Evolutionary conservation across 2,113 vertebrate species (phyloP), one percentile per base, ranked within the genome.

Genomic region (Hippopotamus amphibius): DNA sequence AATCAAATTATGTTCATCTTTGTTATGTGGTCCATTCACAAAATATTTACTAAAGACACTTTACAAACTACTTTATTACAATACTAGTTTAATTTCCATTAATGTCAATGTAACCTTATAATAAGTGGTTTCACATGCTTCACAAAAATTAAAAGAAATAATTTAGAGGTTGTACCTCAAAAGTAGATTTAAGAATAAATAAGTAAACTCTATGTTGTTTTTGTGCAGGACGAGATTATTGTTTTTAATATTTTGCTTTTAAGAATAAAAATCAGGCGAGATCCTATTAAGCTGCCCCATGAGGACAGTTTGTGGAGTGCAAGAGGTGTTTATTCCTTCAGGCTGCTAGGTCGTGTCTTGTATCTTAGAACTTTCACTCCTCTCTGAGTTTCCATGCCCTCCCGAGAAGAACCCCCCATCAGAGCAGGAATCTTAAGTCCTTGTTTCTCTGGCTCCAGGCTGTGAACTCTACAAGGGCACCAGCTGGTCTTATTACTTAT

Each of bases 261-360:
- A 86, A 80, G 41, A 89, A 66, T 89, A 82, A 92, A 96, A 96
- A 92, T 89, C 53, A 89, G 82, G 48, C 33, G 37, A 87, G 53
- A 61, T 80, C 46, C 28, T 81, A 28, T 65, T 63, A 76, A 68
- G 43, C 21, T 65, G 7, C 19, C 77, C 46, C 46, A 11, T 3
- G 28, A 66, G 22, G 21, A 82, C 30, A 50, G 33, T 33, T 43
- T 65, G 7, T 84, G 59, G 53, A 77, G 53, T 71, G 37, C 26
- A 66, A 88, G n/a, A 37, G 16, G 80, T 74, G 16, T 37, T 61
- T 26, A 17, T 77, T 80, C 19, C 9, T 28, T 88, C 55, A 19
- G 33, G 43, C 37, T 93, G 22, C 59, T 30, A 61, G 50, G 48
- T 33, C 65, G 12, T 30, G 2, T 30, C 66, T 86, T 16, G 4